Evolutionary conservation across 1,140 invertebrate genomes (phyloP), one percentile per base, ranked within the genome.

Genomic region (Drosophila trapezifrons): DNA sequence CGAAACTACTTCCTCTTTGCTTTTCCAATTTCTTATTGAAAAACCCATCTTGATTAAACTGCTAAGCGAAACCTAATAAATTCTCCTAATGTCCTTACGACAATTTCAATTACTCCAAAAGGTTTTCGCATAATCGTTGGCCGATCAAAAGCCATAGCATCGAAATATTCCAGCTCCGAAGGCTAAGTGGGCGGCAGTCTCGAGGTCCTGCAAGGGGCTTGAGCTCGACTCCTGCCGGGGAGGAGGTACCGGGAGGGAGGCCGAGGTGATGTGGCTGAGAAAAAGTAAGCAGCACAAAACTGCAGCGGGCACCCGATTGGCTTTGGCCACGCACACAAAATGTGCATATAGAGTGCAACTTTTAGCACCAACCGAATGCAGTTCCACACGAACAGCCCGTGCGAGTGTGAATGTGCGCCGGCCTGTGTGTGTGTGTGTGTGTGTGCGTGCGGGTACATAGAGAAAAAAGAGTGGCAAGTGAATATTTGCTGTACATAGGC

Each of bases 261-360:
- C 13, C 35, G 54, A 37, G 32, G 51, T 37, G 51, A 54, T 37
- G 15, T 38, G 51, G 35, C 54, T 76, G 52, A 66, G 62, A 75
- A 78, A 90, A 81, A 71, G 72, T 70, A 80, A 86, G 76, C 78
- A 84, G 74, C 43, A 78, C 52, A 77, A 69, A 72, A 78, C 59
- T 80, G 76, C 76, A 86, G 73, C 87, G 60, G 52, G 86, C 86
- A 75, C 70, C 87, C 82, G 78, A 90, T 90, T 90, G 87, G 86
- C 87, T 86, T 85, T 86, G 89, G 74, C 77, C 81, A 85, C 84
- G 84, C 78, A 90, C 85, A 90, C 87, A 83, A 90, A 90, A 90
- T 85, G 90, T 91, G 84, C 89, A 91, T 89, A 90, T 91, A 91
- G 85, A 91, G 82, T 91, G 89, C 89, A 91, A 83, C 90, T 91